Evolutionary conservation across 2,113 vertebrate species (phyloP), one percentile per base, ranked within the genome.

Genomic region (Hippocampus barbouri): DNA sequence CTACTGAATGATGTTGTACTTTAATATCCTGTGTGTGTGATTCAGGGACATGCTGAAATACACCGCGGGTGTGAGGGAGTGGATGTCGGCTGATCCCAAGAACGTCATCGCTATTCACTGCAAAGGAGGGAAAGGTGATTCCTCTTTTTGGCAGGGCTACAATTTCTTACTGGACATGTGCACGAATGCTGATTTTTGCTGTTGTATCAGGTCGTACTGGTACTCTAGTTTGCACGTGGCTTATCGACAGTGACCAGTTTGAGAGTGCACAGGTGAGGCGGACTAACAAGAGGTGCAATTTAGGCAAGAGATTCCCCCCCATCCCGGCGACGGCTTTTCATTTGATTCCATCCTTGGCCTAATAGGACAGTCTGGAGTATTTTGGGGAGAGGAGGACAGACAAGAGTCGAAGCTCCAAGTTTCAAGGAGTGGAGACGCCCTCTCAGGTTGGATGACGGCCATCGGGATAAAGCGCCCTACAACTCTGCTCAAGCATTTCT

Each of bases 371-470:
- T 78, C 88, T 98, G 85, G 88, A 92, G 15, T 96, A 95, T 84
- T 98, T 99, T 89, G 97, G 96, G 27, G 94, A 96, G 78, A 91
- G 95, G 64, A 92, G 96, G 86, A 98, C 97, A 0, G 96, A 98
- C 83, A 95, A 92, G 89, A 94, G 90, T 78, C 92, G 65, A 43
- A 95, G 96, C 79, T 91, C 91, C 25, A 98, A 98, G 81, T 98
- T 94, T 77, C 96, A 98, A 77, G 96, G 96, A 70, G 93, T 99
- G 77, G 97, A 98, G 91, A 99, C 97, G 41, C 97, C 97, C 11
- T 99, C 97, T 61, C 97, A 98, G 93, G 97, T 98, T 38, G 53
- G 43, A 34, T 34, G 30, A 34, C 30, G 5, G 4, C 5, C 30
- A 0, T 34, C 30, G 30, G 5, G 30, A 34, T 38, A 66, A 18